Percentiles rank a stretch among this genome's conserved stretches.
Conservation (phyloP, 2,888 invertebrate species). For the Andrena marginata region DNA sequence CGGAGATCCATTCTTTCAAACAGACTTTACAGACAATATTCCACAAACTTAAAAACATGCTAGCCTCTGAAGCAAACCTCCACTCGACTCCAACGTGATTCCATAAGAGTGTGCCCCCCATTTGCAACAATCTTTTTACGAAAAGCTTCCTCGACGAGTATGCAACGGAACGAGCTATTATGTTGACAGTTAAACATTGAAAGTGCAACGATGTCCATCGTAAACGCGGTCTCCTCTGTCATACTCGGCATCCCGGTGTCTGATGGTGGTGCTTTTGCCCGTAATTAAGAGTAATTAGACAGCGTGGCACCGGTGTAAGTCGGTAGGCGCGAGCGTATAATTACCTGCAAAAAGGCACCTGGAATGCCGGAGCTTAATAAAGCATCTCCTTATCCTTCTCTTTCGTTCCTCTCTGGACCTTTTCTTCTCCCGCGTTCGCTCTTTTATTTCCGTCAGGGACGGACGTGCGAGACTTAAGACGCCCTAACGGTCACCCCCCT, state of each 20-base stretch:
- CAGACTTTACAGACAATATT: no score
- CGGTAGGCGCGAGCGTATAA: constrained; percentile 58
- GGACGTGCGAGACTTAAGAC: constrained; percentile 9
- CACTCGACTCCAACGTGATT: neutral
- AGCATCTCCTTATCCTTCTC: constrained; percentile 55
- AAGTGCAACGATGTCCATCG: constrained; percentile 29
- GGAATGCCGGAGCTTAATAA: constrained; percentile 60
- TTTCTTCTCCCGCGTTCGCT: constrained; percentile 35
- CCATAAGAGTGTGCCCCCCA: neutral
- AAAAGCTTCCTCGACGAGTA: neutral
- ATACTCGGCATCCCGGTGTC: neutral
- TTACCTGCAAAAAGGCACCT: constrained; percentile 57
- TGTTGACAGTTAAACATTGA: constrained; percentile 31
- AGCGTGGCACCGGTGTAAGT: constrained; percentile 46
- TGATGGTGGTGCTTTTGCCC: constrained; percentile 46
- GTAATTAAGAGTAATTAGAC: constrained; percentile 65
- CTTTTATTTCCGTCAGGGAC: constrained; percentile 44
- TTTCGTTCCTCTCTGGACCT: constrained; percentile 6
- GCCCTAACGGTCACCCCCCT: neutral
- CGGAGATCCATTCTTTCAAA: no score
- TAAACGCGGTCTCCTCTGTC: constrained; percentile 39
- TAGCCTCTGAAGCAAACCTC: no score
- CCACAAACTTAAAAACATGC: no score
- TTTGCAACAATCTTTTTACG: neutral
- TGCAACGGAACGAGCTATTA: constrained; percentile 6